These are phyloP conservation scores for Gallinago jamesoni DNA, from an alignment of 2,113 vertebrate genomes.

Conservation along the genomic window DNA sequence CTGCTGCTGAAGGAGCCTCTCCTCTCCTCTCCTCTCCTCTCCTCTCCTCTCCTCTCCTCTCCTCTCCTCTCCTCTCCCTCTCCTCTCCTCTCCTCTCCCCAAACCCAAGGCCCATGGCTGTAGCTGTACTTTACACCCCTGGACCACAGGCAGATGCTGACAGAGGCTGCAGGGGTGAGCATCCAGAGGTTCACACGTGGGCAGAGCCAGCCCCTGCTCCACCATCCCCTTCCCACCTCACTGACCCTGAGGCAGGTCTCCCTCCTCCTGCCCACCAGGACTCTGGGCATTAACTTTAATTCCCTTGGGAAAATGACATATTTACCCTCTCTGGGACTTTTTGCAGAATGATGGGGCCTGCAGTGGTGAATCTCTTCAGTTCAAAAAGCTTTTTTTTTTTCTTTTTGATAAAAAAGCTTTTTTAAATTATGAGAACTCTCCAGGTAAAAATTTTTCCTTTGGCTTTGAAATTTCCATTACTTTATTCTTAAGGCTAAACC, in stretches of 20 bases:
- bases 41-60: too few species aligned
- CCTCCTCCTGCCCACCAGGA: neutral
- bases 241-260: neutral
- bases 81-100: neutral
- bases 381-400: neutral
- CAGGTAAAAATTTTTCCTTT: neutral
- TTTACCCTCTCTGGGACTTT: neutral
- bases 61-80: too few species aligned
- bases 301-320: neutral
- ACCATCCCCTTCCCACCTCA: neutral
- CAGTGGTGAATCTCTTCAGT: neutral
- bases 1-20: neutral
- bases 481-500: neutral
- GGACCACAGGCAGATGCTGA: fast-evolving
- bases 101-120: fast-evolving
- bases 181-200: fast-evolving
- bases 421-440: neutral
- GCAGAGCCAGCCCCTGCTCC: fast-evolving
- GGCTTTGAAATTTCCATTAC: neutral
- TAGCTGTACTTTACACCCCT: neutral
- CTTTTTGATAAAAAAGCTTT: neutral
- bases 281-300: neutral
- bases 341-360: neutral
- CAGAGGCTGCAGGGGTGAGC: neutral
- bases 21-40: too few species aligned